Percentiles rank a stretch among this genome's conserved stretches.
phyloP scores from a whole-genome alignment of 2,888 invertebrate genomes.

The Ametastegia equiseti region DNA sequence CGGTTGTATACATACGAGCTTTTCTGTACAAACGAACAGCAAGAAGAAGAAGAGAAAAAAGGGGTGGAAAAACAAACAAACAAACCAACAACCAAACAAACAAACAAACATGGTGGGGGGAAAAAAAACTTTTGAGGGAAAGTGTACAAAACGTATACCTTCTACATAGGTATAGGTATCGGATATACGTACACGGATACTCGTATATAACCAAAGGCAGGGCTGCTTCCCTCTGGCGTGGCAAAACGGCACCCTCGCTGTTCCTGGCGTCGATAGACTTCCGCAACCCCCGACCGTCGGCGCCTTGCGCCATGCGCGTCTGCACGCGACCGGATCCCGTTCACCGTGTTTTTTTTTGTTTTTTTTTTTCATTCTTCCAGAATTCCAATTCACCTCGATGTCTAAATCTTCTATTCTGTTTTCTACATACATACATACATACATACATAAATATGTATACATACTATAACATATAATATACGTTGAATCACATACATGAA shows the following conservation, averaged over 20 bases:
- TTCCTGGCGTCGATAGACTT: constrained; percentile 42
- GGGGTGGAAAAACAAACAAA: too few species aligned
- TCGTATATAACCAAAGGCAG: not conserved
- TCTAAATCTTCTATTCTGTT: too few species aligned
- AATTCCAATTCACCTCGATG: not conserved
- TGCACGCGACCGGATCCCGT: not conserved
- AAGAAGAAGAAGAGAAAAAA: too few species aligned
- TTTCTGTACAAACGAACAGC: too few species aligned
- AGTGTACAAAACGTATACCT: not conserved
- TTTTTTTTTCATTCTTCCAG: not conserved
- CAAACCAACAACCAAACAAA: too few species aligned
- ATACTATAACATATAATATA: too few species aligned
- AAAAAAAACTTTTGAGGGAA: constrained; percentile 8
- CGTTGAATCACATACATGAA: too few species aligned
- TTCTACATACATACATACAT: too few species aligned
- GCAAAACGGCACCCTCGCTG: constrained; percentile 11
- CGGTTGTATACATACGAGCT: not conserved
- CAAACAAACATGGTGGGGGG: too few species aligned
- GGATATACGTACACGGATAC: not conserved
- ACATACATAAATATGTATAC: too few species aligned
- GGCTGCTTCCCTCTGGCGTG: constrained; percentile 43
- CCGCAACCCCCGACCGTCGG: constrained; percentile 37
- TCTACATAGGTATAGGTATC: too few species aligned
- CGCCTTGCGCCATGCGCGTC: constrained; percentile 15
- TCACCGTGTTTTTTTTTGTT: not conserved